These are phyloP conservation scores for Donacobius atricapilla DNA, from an alignment of 2,113 vertebrate genomes.

Conservation along the genomic window DNA sequence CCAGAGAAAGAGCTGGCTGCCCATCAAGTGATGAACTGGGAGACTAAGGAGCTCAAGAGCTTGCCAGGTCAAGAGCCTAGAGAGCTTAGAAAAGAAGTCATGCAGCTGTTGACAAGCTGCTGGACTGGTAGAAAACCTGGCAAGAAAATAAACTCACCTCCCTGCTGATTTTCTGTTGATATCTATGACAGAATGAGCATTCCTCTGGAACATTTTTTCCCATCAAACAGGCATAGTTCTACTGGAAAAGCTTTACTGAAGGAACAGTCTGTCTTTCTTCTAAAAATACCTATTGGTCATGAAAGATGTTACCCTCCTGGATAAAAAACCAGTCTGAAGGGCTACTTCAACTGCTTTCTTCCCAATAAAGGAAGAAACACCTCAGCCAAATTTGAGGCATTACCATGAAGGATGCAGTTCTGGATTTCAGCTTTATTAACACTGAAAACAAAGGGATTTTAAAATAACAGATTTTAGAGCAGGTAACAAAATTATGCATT, in stretches of 20 bases:
- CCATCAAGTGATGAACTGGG: neutral
- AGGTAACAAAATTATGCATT: neutral
- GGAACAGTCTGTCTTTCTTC: constrained; percentile 51
- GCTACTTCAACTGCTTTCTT: neutral
- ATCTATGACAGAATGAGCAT: constrained; percentile 18
- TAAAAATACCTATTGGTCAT: constrained; percentile 38
- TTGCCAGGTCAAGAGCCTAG: neutral
- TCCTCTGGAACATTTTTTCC: constrained; percentile 41
- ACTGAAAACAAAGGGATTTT: neutral
- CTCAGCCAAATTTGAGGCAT: neutral
- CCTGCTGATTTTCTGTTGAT: neutral
- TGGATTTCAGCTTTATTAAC: neutral
- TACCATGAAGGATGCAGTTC: neutral
- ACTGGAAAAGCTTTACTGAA: constrained; percentile 13
- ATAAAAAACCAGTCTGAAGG: neutral
- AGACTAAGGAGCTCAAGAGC: neutral
- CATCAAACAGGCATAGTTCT: neutral
- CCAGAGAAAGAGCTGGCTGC: neutral
- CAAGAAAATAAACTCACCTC: constrained; percentile 17
- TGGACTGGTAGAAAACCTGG: constrained; percentile 24
- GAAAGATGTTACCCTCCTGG: neutral
- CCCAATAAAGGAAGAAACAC: constrained; percentile 4
- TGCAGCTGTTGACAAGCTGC: constrained; percentile 12
- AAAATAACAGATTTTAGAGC: neutral
- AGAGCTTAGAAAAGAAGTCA: neutral